These are phyloP conservation scores for Mycteria americana DNA, from an alignment of 2,797 vertebrate species.

Conservation along the genomic window DNA sequence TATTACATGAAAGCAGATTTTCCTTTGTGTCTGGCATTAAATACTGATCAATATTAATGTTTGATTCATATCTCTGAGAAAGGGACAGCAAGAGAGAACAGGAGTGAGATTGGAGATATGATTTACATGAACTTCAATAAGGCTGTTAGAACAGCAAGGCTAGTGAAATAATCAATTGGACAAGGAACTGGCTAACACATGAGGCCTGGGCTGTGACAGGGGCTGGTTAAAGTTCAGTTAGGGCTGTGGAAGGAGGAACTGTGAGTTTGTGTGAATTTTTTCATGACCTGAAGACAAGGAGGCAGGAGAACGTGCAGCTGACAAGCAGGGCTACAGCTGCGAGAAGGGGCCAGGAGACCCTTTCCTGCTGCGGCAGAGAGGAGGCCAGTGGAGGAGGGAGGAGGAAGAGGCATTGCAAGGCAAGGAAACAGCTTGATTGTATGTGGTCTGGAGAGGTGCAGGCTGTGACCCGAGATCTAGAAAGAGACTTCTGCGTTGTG, in stretches of 20 bases:
- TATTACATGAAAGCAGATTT: conserved; percentile 9
- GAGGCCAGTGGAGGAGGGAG: rapidly evolving
- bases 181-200: background rate
- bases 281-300: background rate
- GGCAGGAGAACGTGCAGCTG: background rate
- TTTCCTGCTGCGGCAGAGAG: background rate
- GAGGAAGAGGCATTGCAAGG: background rate
- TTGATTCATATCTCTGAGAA: conserved; percentile 23
- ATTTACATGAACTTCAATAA: conserved; percentile 8
- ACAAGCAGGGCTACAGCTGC: background rate
- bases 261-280: background rate
- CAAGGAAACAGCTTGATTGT: background rate
- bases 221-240: background rate
- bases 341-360: background rate
- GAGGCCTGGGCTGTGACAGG: background rate
- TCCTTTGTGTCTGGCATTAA: conserved; percentile 26
- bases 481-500: background rate
- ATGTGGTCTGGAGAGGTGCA: background rate
- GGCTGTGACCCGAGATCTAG: background rate
- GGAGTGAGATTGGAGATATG: background rate
- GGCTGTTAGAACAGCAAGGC: background rate
- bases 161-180: background rate
- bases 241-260: background rate
- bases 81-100: background rate
- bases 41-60: conserved; percentile 32